Percentiles rank a stretch among this genome's conserved stretches.
Evolutionary conservation across 2,113 vertebrate genomes (phyloP).

Genomic region (Tetrax tetrax): DNA sequence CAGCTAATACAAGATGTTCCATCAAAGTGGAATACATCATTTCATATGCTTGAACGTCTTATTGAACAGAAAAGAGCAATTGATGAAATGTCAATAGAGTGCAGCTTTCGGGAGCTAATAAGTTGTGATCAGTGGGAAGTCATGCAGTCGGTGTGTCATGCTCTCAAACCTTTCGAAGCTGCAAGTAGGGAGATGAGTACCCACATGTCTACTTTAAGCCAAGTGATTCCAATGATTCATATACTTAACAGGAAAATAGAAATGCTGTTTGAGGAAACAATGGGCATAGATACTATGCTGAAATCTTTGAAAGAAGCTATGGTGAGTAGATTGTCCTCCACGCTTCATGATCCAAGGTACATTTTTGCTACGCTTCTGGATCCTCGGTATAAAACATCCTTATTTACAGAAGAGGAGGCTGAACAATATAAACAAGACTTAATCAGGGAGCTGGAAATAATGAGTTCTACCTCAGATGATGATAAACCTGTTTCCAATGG

Average conservation of each 20-base stretch:
- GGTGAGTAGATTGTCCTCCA: slow-evolving; percentile 88
- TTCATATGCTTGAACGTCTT: slow-evolving; percentile 94
- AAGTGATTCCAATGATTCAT: slow-evolving; percentile 97
- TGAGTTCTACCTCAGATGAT: slow-evolving; percentile 88
- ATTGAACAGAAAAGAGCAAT: slow-evolving; percentile 93
- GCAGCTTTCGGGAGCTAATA: slow-evolving; percentile 93
- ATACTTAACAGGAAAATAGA: slow-evolving; percentile 94
- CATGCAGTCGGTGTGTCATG: slow-evolving; percentile 94
- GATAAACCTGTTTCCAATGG: slow-evolving; percentile 81
- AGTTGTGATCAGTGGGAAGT: slow-evolving; percentile 99
- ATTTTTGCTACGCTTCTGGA: slow-evolving; percentile 95
- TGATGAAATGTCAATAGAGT: slow-evolving; percentile 91
- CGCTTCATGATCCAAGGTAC: slow-evolving; percentile 88
- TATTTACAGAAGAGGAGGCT: slow-evolving; percentile 94
- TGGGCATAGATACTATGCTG: slow-evolving; percentile 97
- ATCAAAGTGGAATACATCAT: slow-evolving; percentile 92
- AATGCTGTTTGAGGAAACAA: slow-evolving; percentile 93
- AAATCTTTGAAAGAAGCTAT: slow-evolving; percentile 92
- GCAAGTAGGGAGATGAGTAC: slow-evolving; percentile 93
- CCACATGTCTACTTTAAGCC: slow-evolving; percentile 89
- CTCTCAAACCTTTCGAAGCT: slow-evolving; percentile 92
- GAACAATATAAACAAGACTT: slow-evolving; percentile 93
- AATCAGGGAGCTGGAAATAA: slow-evolving; percentile 89
- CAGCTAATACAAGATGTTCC: slow-evolving; percentile 92
- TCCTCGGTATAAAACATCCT: slow-evolving; percentile 93